Evolutionary conservation across 1,140 invertebrate genomes (phyloP), one percentile per base, ranked within the genome.

Genomic region (Holcopasites calliopsidis): DNA sequence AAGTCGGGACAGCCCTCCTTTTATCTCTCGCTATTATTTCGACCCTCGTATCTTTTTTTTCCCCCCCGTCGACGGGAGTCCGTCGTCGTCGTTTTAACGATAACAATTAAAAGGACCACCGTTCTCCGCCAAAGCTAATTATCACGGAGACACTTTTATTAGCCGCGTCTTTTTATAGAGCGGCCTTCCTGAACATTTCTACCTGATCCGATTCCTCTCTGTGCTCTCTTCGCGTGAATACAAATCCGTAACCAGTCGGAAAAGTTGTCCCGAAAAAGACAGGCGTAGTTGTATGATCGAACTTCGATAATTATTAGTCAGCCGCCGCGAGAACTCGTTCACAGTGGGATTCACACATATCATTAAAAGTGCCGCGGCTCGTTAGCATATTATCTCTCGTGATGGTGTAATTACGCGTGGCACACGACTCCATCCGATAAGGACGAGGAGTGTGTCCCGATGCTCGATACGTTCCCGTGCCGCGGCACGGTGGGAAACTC

Each of bases 351-450:
- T 89, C 87, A 84, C 87, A 85, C 84, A 82, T 87, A 87, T 81
- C 82, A 82, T 88, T 87, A 85, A 85, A 87, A 77, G 55, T 64
- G 77, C 38, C 80, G n/a, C 72, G 61, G 44, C 75, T 83, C 72
- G 83, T 89, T 89, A 88, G 84, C 88, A 89, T 89, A 89, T 89
- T 89, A 89, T 89, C 88, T 86, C 79, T 57, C 31, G 58, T 47
- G 80, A 79, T 74, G 77, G 76, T 73, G 69, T 78, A 86, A 86
- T 83, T 87, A 83, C 82, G 75, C 61, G 74, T 44, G 85, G 78
- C 84, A 86, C 86, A 84, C 86, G 86, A 85, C 82, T 74, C 47
- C 58, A 85, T 87, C 85, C 77, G 85, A 87, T 87, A 85, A 82
- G 68, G 61, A 58, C 62, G 57, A 76, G 73, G 55, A 78, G 65